Percentiles rank a stretch among this genome's conserved stretches.
Conservation (phyloP, 92 coral and sea anemone genomes). For the Virgularia gustaviana region DNA sequence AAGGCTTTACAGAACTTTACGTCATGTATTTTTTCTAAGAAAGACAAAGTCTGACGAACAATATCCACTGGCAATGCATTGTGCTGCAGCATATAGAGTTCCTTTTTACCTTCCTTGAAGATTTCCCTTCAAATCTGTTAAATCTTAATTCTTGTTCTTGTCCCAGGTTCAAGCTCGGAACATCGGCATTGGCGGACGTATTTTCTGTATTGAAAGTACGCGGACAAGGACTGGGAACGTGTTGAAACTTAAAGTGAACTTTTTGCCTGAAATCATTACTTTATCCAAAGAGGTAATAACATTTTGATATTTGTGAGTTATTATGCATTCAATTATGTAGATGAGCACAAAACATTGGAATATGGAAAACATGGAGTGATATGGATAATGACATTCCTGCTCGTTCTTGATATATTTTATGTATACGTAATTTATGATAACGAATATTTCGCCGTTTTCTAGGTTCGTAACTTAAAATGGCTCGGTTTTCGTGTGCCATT, state of each 20-base stretch:
- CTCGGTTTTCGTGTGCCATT: conserved; percentile 95
- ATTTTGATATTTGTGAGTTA: not conserved
- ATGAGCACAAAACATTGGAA: too few relatives aligned
- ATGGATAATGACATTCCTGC: too few relatives aligned
- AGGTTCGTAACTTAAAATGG: conserved; percentile 97
- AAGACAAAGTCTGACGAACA: too few relatives aligned
- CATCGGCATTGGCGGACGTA: conserved; percentile 94
- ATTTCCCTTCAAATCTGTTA: too few relatives aligned
- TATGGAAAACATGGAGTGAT: too few relatives aligned
- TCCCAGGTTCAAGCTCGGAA: conserved; percentile 84
- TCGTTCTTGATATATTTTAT: not conserved
- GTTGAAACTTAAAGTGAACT: conserved; percentile 90
- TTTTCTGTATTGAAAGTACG: conserved; percentile 92
- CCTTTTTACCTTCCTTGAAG: not conserved
- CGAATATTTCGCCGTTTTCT: too few relatives aligned
- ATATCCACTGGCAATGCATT: too few relatives aligned
- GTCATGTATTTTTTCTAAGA: too few relatives aligned
- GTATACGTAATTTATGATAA: not conserved
- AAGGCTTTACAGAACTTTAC: not conserved
- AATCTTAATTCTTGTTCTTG: too few relatives aligned
- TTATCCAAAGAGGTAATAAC: conserved; percentile 83
- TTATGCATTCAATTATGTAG: not conserved
- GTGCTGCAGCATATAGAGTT: not conserved
- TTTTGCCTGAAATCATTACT: conserved; percentile 95
- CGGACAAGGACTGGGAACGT: conserved; percentile 89